Base-by-base conservation (phyloP, 92 coral and sea anemone species). In the Phenganax subtilis region DNA sequence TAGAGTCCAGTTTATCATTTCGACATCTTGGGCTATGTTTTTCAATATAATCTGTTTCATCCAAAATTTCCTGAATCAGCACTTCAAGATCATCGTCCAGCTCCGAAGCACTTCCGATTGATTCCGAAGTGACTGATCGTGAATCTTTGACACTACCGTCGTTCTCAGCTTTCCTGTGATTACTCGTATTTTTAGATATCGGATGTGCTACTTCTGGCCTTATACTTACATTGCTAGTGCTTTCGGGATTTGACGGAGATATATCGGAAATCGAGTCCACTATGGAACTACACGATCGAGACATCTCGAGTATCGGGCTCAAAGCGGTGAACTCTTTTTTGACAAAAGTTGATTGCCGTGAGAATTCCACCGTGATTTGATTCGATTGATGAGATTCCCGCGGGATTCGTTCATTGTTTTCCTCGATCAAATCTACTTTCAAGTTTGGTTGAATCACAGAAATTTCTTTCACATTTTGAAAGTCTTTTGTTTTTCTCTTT, bases 301-400 rank as follows among this genome's bases (percentile, higher is more conserved):
- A 93, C 15, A 91, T 87, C 73, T 96, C 99, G 52, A 93, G 93
- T 52, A 90, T 90, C 0, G 99, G 99, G 83, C 96, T 92, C 29
- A 92, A 84, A 9, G 65, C 81, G 8, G 91, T 59, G 58, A 83
- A 76, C 63, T 80, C 87, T 17, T 88, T 90, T 55, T 85, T 88
- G 71, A 87, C 57, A 57, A 81, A 54, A 62, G 85, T 86, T 0
- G 91, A 11, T 55, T 59, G 86, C 63, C 47, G 74, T 31, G n/a
- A 58, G 74, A 55, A 78, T 56, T 52, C 89, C 93, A 87, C 30
- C 82, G 71, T 9, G 86, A 29, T 27, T 75, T 88, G 82, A 75
- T 84, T 73, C 54, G 73, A 29, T 67, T 89, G 88, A 74, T 5
- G 5, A 37, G 47, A 37, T 80, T 71, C n/a, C 81, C 84, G 67